These are phyloP conservation scores for Sebastes umbrosus DNA, from an alignment of 2,797 vertebrate genomes.

Conservation along the genomic window DNA sequence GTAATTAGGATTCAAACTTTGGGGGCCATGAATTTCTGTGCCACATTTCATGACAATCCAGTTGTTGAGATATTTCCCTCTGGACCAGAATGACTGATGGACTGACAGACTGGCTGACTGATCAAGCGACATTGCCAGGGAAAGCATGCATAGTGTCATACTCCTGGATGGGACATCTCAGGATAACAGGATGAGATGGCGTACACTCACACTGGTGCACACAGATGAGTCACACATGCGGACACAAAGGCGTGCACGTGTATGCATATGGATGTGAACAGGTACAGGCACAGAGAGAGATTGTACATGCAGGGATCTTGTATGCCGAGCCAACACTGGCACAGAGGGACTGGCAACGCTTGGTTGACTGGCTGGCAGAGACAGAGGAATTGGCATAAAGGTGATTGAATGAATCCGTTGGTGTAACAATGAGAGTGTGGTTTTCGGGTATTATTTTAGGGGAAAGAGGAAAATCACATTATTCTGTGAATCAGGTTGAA, in stretches of 20 bases:
- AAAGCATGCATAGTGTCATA: background rate
- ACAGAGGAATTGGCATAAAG: constrained; percentile 28
- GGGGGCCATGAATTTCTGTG: background rate
- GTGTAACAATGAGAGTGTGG: constrained; percentile 28
- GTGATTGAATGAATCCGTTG: constrained; percentile 43
- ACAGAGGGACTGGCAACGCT: constrained; percentile 33
- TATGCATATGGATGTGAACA: background rate
- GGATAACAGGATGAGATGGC: background rate
- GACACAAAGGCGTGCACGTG: background rate
- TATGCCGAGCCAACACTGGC: constrained; percentile 29
- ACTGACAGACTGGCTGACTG: background rate
- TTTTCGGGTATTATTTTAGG: constrained; percentile 28
- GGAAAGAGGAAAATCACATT: constrained; percentile 13
- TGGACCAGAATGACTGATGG: background rate
- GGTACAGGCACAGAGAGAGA: background rate
- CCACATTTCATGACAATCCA: background rate
- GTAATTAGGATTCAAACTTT: background rate
- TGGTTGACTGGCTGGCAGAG: constrained; percentile 43
- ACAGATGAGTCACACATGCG: background rate
- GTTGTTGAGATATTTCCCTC: background rate
- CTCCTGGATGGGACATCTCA: background rate
- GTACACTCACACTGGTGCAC: background rate
- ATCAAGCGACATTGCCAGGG: background rate
- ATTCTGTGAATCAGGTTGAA: constrained; percentile 15
- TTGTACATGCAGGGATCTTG: constrained; percentile 2